A percentile compares a stretch with the other conserved stretches of the same genome.
phyloP scores from a whole-genome alignment of 2,113 vertebrate species.

The Leptobrachium ailaonicum region DNA sequence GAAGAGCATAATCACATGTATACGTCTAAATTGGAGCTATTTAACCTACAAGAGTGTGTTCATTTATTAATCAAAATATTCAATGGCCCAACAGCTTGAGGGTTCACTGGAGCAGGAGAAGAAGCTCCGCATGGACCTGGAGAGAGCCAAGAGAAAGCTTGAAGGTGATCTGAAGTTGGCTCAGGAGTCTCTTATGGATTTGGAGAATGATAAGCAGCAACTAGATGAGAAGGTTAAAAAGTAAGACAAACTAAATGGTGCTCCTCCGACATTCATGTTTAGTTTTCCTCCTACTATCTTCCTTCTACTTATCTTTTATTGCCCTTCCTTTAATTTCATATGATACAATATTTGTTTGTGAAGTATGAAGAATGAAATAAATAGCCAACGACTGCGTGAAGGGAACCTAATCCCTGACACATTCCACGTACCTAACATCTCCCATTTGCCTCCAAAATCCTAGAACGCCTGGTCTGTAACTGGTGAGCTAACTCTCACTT shows the following conservation, averaged over 20 bases:
- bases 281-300: too few species aligned
- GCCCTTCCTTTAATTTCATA: too few species aligned
- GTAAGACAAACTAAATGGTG: not conserved
- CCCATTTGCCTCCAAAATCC: too few species aligned
- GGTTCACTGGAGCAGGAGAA: conserved; percentile 5
- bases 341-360: too few species aligned
- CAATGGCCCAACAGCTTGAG: conserved; percentile 63
- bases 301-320: too few species aligned
- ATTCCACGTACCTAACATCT: too few species aligned
- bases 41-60: not conserved
- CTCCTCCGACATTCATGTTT: too few species aligned
- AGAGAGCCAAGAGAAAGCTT: conserved; percentile 73
- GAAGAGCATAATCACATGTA: not conserved
- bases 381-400: too few species aligned
- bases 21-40: conserved; percentile 61
- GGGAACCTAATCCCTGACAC: too few species aligned
- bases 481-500: too few species aligned
- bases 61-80: conserved; percentile 73
- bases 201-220: conserved; percentile 58
- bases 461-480: too few species aligned
- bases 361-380: too few species aligned
- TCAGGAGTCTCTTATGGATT: conserved; percentile 67
- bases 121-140: conserved; percentile 40
- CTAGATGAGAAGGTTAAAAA: not conserved
- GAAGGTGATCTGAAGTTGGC: conserved; percentile 72